Conservation (phyloP, 2,888 invertebrate species). For the Ligdia adustata region DNA sequence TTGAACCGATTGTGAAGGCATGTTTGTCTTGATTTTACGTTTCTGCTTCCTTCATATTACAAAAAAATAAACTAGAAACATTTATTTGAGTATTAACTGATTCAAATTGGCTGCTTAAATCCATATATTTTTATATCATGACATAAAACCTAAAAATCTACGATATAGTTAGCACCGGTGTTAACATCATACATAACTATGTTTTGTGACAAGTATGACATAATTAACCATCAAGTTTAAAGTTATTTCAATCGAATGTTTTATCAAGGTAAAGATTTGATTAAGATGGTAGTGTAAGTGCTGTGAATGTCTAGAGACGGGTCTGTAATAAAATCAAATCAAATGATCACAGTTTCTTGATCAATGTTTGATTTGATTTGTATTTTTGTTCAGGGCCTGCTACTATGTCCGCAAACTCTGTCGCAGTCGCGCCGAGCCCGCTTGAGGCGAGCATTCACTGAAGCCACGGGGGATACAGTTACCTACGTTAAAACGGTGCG, state of each 20-base stretch:
- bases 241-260: conserved; percentile 29
- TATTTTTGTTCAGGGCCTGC: conserved; percentile 89
- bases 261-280: conserved; percentile 34
- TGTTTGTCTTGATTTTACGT: too few relatives aligned
- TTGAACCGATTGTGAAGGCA: too few relatives aligned
- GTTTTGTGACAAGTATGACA: too few relatives aligned
- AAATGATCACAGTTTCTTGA: conserved; percentile 50
- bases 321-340: conserved; percentile 62
- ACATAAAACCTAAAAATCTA: too few relatives aligned
- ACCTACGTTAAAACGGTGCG: conserved; percentile 95
- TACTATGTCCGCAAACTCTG: conserved; percentile 95
- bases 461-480: conserved; percentile 94
- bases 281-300: conserved; percentile 61
- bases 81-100: too few relatives aligned
- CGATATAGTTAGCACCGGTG: too few relatives aligned
- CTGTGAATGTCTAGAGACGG: conserved; percentile 69
- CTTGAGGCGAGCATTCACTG: conserved; percentile 94
- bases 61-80: too few relatives aligned
- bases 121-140: too few relatives aligned
- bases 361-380: conserved; percentile 68
- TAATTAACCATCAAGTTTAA: too few relatives aligned
- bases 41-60: too few relatives aligned
- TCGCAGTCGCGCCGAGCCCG: conserved; percentile 94
- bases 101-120: too few relatives aligned
- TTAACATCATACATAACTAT: too few relatives aligned